Conservation (phyloP, 1,140 invertebrate genomes). For the Pseudomyrmex pallidus region DNA sequence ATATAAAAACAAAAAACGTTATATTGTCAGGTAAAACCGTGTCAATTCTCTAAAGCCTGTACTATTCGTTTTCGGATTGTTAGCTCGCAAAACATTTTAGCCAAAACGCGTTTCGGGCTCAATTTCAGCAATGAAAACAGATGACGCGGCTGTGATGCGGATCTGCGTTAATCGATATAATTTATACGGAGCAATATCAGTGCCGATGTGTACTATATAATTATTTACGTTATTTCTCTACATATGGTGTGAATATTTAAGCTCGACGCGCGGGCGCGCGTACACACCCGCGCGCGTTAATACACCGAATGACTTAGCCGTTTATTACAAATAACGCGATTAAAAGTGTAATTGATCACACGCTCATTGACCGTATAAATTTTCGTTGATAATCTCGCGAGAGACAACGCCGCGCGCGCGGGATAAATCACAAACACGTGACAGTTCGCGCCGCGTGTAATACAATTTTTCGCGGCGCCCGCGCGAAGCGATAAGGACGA, state of each 20-base stretch:
- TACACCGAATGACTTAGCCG: constrained; percentile 33
- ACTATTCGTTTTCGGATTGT: not conserved
- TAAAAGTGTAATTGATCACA: constrained; percentile 58
- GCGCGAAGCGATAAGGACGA: constrained; percentile 50
- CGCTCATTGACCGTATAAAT: constrained; percentile 56
- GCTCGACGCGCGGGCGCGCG: not conserved
- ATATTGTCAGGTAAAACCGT: not conserved
- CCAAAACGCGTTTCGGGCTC: not conserved
- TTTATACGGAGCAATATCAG: not conserved
- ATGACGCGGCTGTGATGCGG: not conserved
- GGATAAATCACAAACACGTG: constrained; percentile 48
- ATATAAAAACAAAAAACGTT: not conserved
- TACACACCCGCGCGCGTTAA: constrained; percentile 14
- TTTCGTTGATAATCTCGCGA: constrained; percentile 53
- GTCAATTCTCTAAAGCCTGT: not conserved
- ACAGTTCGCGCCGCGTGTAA: constrained; percentile 40
- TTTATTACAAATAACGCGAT: constrained; percentile 50
- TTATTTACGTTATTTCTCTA: not conserved
- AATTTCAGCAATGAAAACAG: not conserved
- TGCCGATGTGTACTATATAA: not conserved
- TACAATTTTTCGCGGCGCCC: constrained; percentile 50
- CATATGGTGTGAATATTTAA: constrained; percentile 39
- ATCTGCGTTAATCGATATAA: constrained; percentile 24
- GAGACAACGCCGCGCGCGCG: constrained; percentile 15
- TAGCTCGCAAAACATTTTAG: constrained; percentile 1